Evolutionary conservation across 1,140 invertebrate species (phyloP).

Genomic region (Bombus impatiens): DNA sequence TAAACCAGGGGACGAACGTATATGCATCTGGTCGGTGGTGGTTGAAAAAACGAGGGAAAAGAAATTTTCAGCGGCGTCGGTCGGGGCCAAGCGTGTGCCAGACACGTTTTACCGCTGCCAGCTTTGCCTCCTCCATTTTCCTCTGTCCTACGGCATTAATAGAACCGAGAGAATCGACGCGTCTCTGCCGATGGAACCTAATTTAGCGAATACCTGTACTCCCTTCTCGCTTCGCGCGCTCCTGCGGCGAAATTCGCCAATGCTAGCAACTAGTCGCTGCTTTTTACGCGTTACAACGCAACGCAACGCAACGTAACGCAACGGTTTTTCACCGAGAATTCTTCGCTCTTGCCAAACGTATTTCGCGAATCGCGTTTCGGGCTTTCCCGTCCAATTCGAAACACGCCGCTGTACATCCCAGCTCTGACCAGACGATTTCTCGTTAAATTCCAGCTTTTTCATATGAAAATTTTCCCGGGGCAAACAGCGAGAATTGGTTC

Average conservation of each 20-base stretch:
- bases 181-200: conserved; percentile 54
- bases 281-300: background rate
- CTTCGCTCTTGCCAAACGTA: background rate
- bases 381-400: background rate
- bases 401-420: background rate
- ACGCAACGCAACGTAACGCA: background rate
- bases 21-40: conserved; percentile 48
- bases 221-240: background rate
- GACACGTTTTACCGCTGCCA: conserved; percentile 35
- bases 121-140: conserved; percentile 43
- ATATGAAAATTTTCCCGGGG: background rate
- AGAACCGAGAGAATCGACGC: conserved; percentile 63
- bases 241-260: background rate
- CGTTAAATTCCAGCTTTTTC: background rate
- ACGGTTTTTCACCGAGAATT: background rate
- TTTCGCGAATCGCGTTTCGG: background rate
- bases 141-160: conserved; percentile 52
- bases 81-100: conserved; percentile 22
- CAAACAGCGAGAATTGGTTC: background rate
- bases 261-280: background rate
- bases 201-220: conserved; percentile 58
- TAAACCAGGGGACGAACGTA: background rate
- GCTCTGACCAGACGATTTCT: background rate
- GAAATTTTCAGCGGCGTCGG: conserved; percentile 27
- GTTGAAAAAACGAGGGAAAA: conserved; percentile 52